Percentiles rank a stretch among this genome's conserved stretches.
Conservation (phyloP, 2,888 invertebrate genomes). For the Drosophila nr. fundita region DNA sequence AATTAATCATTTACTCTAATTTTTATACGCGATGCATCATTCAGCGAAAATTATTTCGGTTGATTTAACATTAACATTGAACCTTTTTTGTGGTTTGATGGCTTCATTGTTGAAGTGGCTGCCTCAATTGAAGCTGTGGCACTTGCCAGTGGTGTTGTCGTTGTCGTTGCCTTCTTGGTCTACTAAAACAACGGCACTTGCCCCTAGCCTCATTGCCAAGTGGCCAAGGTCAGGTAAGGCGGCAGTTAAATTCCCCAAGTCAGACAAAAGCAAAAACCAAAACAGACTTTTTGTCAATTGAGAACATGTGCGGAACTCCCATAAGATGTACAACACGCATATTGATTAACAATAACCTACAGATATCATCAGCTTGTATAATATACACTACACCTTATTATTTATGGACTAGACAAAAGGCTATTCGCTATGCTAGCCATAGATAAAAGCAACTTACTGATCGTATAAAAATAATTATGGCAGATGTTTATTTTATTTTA, state of each 20-base stretch:
- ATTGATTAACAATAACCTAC: slow-evolving; percentile 40
- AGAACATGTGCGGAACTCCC: slow-evolving; percentile 56
- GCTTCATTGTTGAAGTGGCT: slow-evolving; percentile 75
- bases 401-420: slow-evolving; percentile 9
- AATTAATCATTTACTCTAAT: slow-evolving; percentile 73
- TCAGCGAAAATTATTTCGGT: slow-evolving; percentile 51
- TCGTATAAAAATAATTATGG: slow-evolving; percentile 16
- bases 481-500: slow-evolving; percentile 19
- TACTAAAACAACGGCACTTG: slow-evolving; percentile 55
- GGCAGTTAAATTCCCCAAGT: slow-evolving; percentile 15
- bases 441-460: slow-evolving; percentile 5
- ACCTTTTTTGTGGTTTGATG: slow-evolving; percentile 67
- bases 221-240: slow-evolving; percentile 55
- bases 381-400: slow-evolving; percentile 13
- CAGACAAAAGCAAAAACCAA: slow-evolving; percentile 37
- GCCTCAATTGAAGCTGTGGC: slow-evolving; percentile 30
- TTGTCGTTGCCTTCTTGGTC: slow-evolving; percentile 61
- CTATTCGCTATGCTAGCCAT: slow-evolving; percentile 23
- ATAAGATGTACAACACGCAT: slow-evolving; percentile 28
- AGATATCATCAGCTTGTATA: slow-evolving; percentile 24
- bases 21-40: slow-evolving; percentile 71
- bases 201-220: slow-evolving; percentile 65
- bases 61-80: slow-evolving; percentile 59
- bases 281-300: slow-evolving; percentile 59
- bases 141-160: slow-evolving; percentile 54